phyloP scores from a whole-genome alignment of 2,113 vertebrate species.

The Apodemus sylvaticus region DNA sequence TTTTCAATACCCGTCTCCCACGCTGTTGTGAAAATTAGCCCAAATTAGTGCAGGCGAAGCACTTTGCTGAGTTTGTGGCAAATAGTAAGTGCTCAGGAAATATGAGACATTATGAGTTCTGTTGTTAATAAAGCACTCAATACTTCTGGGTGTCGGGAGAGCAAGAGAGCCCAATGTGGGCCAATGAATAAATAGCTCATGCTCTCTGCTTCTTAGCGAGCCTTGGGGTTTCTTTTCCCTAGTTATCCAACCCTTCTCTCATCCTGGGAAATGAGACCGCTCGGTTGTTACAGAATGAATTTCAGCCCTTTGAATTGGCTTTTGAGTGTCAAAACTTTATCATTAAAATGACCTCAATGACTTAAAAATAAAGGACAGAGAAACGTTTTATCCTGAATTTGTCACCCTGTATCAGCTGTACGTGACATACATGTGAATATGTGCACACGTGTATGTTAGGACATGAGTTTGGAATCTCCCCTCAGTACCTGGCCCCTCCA shows the following conservation, averaged over 20 bases:
- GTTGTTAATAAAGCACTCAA: neutral
- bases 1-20: neutral
- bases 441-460: neutral
- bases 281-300: neutral
- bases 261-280: neutral
- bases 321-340: conserved; percentile 28
- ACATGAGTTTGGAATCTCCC: neutral
- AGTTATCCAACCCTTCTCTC: neutral
- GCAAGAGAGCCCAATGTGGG: neutral
- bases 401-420: neutral
- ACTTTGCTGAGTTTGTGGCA: neutral
- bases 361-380: neutral
- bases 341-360: neutral
- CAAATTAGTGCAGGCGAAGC: neutral
- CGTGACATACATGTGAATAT: neutral
- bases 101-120: neutral
- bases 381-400: neutral
- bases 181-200: neutral
- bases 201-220: neutral
- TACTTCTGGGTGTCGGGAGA: neutral
- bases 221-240: neutral
- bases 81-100: neutral
- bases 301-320: neutral
- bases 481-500: neutral
- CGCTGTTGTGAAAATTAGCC: neutral